Evolutionary conservation across 2,113 vertebrate species (phyloP).

Genomic region (Syngnathoides biaculeatus): DNA sequence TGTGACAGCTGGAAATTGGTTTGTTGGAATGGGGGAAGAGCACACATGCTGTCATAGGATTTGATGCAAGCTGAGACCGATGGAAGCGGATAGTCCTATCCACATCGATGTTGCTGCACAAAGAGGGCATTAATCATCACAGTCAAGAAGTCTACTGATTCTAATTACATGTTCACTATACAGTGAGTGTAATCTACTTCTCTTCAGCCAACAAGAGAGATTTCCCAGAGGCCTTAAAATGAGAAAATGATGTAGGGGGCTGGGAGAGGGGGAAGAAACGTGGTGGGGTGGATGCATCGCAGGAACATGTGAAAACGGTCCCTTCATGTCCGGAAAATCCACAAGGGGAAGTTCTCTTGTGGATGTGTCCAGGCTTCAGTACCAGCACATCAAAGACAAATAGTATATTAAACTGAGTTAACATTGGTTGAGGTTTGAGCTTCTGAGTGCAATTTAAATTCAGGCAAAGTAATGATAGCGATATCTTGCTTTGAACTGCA

Average conservation of each 20-base stretch:
- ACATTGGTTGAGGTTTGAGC: no score
- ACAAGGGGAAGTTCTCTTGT: neutral
- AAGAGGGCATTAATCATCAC: slow-evolving; percentile 56
- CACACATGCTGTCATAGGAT: slow-evolving; percentile 22
- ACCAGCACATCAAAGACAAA: no score
- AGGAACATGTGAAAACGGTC: slow-evolving; percentile 19
- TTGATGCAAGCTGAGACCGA: slow-evolving; percentile 47
- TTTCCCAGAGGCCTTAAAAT: slow-evolving; percentile 37
- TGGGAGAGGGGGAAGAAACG: neutral
- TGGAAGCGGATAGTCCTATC: slow-evolving; percentile 40
- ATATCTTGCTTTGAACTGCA: slow-evolving; percentile 21
- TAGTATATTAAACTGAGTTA: no score
- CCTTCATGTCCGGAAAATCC: slow-evolving; percentile 8
- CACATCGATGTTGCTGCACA: slow-evolving; percentile 54
- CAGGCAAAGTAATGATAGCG: slow-evolving; percentile 14
- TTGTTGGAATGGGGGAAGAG: slow-evolving; percentile 5
- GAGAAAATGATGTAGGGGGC: neutral
- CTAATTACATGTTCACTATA: slow-evolving; percentile 50
- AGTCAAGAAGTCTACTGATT: slow-evolving; percentile 25
- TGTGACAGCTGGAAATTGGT: neutral
- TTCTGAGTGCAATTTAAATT: no score
- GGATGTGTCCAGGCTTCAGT: neutral
- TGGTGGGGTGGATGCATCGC: neutral
- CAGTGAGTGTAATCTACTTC: slow-evolving; percentile 16
- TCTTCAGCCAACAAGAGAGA: slow-evolving; percentile 27